Evolutionary conservation across 2,888 invertebrate genomes (phyloP).

Genomic region (Zaprionus bogoriensis): DNA sequence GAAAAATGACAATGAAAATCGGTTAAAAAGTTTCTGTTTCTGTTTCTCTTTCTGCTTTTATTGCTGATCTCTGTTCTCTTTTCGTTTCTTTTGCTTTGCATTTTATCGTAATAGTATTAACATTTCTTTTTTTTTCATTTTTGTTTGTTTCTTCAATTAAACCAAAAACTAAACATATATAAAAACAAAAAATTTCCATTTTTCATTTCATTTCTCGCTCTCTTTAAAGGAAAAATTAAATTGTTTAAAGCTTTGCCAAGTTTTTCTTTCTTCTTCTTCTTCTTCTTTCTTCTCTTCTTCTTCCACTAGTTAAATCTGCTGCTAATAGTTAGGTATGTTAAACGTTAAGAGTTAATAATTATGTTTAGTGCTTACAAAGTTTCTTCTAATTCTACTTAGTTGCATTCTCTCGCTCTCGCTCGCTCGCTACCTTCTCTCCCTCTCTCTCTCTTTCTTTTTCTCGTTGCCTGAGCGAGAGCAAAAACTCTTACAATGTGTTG

Average conservation of each 20-base stretch:
- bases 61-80: background rate
- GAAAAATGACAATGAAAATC: constrained; percentile 54
- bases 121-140: constrained; percentile 39
- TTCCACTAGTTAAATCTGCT: constrained; percentile 34
- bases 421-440: background rate
- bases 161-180: constrained; percentile 65
- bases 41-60: constrained; percentile 26
- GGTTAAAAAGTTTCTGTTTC: constrained; percentile 36
- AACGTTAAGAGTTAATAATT: constrained; percentile 53
- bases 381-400: constrained; percentile 57
- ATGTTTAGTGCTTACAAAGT: constrained; percentile 54
- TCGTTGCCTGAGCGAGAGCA: constrained; percentile 3
- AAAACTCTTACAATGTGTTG: constrained; percentile 56
- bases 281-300: constrained; percentile 16
- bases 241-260: constrained; percentile 81
- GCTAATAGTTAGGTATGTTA: constrained; percentile 68
- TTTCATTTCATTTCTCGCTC: constrained; percentile 35
- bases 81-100: constrained; percentile 55
- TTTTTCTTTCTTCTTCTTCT: constrained; percentile 45
- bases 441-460: constrained; percentile 11
- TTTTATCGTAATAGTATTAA: constrained; percentile 53
- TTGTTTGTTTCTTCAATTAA: constrained; percentile 34
- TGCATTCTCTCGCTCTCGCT: constrained; percentile 13
- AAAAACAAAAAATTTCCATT: constrained; percentile 62
- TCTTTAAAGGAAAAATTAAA: constrained; percentile 72